Percentiles rank a stretch among this genome's conserved stretches.
phyloP scores from a whole-genome alignment of 2,797 vertebrate genomes.

The Merluccius polli region DNA sequence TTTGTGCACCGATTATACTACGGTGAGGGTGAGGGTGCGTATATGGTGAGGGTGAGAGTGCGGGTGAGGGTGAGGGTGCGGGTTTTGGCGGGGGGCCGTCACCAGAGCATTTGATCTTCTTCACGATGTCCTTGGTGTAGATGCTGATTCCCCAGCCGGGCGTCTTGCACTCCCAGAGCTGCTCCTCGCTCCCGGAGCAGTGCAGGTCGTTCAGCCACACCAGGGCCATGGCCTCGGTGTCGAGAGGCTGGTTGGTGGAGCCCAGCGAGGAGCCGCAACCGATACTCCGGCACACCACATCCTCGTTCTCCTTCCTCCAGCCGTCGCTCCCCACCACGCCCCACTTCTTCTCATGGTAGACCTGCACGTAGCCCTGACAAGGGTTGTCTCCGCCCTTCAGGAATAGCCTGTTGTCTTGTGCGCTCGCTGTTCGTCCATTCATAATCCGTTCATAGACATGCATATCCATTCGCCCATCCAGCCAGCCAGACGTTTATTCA shows the following conservation, averaged over 20 bases:
- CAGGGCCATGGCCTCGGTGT: fast-evolving
- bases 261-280: constrained; percentile 38
- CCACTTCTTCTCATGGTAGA: fast-evolving
- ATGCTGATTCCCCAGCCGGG: fast-evolving
- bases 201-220: constrained; percentile 50
- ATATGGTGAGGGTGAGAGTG: too few species aligned
- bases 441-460: neutral
- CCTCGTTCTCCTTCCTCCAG: neutral
- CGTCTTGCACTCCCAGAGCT: constrained; percentile 35
- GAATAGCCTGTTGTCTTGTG: constrained; percentile 25
- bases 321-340: constrained; percentile 38
- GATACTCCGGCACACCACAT: constrained; percentile 55
- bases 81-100: too few species aligned
- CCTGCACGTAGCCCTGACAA: constrained; percentile 56
- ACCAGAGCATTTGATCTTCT: constrained; percentile 56
- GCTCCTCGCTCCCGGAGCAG: fast-evolving
- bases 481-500: neutral
- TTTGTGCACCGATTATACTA: too few species aligned
- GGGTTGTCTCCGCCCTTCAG: constrained; percentile 16
- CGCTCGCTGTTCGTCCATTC: neutral
- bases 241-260: neutral
- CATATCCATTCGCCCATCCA: neutral
- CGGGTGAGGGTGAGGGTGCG: too few species aligned
- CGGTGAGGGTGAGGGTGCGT: too few species aligned
- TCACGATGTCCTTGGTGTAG: fast-evolving